Evolutionary conservation across 2,797 vertebrate genomes (phyloP), one percentile per base, ranked within the genome.

Genomic region (Kryptopterus vitreolus): DNA sequence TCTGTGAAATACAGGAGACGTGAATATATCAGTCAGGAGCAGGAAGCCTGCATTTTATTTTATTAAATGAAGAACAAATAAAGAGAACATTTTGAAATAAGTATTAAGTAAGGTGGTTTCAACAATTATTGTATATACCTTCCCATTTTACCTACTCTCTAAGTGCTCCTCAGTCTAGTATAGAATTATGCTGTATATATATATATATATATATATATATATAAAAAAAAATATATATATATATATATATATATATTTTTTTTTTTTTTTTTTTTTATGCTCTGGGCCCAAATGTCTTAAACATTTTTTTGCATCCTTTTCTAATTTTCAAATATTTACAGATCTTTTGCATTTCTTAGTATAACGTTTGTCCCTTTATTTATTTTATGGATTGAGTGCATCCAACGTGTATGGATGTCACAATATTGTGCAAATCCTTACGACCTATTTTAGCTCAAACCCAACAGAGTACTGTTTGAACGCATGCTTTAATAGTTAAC

Each of bases 1-100:
- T 73, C 48, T 7, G 75, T 81, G 76, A 82, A 78, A 79, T 82
- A 75, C 66, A 61, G 53, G 66, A 76, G 26, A 58, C 46, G 73
- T 59, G 62, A 48, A 15, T 59, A 52, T n/a, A 48, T 63, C 8
- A 55, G 35, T 58, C 46, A 61, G 26, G 58, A 59, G 46, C 72
- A 77, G 77, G 73, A 72, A 46, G 55, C 48, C 70, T 79, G 50
- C 38, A 65, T n/a, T 78, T 24, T n/a, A 46, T 59, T 55, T 73
- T 55, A 12, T 55, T 61, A 77, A 4, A 63, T 24, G 22, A 80
- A 74, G 57, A 18, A 16, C 15, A 70, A 58, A 61, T 50, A 74
- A 73, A 48, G 52, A 20, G n/a, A 29, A 79, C 20, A 24, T 59
- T 7, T 46, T 46, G 8, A 62, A 31, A 50, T 24, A 15, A 26